These are phyloP conservation scores for Drosophila anomalata DNA, from an alignment of 2,888 invertebrate species.

Conservation along the genomic window DNA sequence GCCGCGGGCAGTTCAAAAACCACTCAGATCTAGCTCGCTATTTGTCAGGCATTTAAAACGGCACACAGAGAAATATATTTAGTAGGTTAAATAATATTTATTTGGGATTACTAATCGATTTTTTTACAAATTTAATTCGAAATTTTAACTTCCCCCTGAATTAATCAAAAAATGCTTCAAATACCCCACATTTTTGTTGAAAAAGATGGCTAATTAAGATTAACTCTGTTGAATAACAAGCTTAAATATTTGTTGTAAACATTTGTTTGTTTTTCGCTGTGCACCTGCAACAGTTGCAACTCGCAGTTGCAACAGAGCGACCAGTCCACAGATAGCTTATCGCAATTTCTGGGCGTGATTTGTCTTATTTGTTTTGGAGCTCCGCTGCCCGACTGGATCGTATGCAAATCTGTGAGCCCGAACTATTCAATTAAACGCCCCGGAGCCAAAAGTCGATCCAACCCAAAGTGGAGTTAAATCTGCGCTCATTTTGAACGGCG, in stretches of 20 bases:
- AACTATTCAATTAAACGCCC: conserved; percentile 81
- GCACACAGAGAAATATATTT: conserved; percentile 1
- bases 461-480: conserved; percentile 36
- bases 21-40: conserved; percentile 20
- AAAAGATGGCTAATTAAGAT: conserved; percentile 1
- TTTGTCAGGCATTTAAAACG: conserved; percentile 4
- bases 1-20: conserved; percentile 23
- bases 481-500: conserved; percentile 58
- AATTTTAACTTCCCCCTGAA: neutral
- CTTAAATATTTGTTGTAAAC: neutral
- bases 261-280: conserved; percentile 1
- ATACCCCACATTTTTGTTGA: neutral
- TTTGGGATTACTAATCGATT: neutral
- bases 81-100: neutral
- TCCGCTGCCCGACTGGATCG: conserved; percentile 17
- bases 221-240: neutral
- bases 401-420: conserved; percentile 57
- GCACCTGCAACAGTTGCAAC: conserved; percentile 4
- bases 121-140: neutral
- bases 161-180: neutral
- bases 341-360: conserved; percentile 67
- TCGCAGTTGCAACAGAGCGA: conserved; percentile 27
- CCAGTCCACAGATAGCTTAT: conserved; percentile 51
- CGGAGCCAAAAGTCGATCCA: conserved; percentile 60
- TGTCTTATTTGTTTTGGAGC: conserved; percentile 56